phyloP scores from a whole-genome alignment of 1,140 invertebrate species.

The Danaus plexippus region DNA sequence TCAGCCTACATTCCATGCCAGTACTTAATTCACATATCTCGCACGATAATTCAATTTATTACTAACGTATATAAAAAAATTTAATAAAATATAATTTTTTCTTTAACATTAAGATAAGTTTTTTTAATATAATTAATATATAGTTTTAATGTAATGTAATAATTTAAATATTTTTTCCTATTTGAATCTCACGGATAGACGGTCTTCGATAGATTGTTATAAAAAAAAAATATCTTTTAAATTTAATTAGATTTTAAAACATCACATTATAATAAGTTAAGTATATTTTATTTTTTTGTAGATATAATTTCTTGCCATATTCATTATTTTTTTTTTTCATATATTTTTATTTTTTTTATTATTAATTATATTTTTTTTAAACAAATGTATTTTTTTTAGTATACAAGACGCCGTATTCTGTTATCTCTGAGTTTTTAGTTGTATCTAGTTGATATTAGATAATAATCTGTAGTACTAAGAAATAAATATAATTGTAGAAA shows the following conservation, averaged over 20 bases:
- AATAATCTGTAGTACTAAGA: no score
- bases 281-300: slow-evolving; percentile 3
- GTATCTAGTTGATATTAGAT: no score
- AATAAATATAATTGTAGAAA: no score
- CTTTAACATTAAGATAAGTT: slow-evolving; percentile 4
- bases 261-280: slow-evolving; percentile 1
- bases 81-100: neutral
- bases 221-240: neutral
- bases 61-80: slow-evolving; percentile 11
- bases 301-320: slow-evolving; percentile 29
- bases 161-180: neutral
- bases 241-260: slow-evolving; percentile 2
- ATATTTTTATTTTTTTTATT: slow-evolving; percentile 7
- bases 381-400: no score
- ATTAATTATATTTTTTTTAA: slow-evolving; percentile 9
- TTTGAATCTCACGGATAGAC: slow-evolving; percentile 6
- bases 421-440: no score
- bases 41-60: slow-evolving; percentile 12
- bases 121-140: neutral
- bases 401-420: no score
- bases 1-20: slow-evolving; percentile 35
- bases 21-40: slow-evolving; percentile 43
- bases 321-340: slow-evolving; percentile 5
- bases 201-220: neutral
- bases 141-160: slow-evolving; percentile 5